Evolutionary conservation across 2,113 vertebrate species (phyloP).

Genomic region (Artemisiospiza belli): DNA sequence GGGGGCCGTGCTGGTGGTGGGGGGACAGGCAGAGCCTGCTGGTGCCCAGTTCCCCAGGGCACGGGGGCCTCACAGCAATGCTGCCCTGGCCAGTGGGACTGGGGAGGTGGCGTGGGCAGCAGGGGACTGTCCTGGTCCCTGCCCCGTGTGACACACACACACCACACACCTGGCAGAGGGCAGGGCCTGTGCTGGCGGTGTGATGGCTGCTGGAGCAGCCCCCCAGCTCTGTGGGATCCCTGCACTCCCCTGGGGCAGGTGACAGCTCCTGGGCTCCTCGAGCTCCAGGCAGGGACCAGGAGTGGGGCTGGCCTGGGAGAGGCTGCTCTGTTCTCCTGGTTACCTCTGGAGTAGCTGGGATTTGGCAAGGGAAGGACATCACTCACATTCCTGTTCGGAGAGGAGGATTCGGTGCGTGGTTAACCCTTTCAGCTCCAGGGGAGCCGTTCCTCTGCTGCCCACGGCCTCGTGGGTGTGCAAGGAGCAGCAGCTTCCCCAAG

Average conservation of each 20-base stretch:
- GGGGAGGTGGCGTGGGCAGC: rapidly evolving
- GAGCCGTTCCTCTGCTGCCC: neutral
- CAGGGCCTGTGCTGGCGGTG: neutral
- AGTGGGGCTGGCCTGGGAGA: neutral
- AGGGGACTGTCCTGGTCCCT: neutral
- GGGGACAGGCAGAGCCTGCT: neutral
- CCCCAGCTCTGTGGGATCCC: neutral
- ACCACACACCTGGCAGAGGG: neutral
- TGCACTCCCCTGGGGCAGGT: rapidly evolving
- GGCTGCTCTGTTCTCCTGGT: constrained; percentile 4
- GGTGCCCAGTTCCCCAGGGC: neutral
- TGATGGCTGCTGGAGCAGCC: neutral
- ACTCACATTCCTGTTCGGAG: neutral
- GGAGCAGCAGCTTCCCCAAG: rapidly evolving
- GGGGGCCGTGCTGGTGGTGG: neutral
- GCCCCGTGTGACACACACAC: neutral
- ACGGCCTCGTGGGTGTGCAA: neutral
- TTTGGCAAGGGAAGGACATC: neutral
- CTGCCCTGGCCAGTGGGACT: neutral
- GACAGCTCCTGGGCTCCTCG: neutral
- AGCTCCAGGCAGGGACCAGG: rapidly evolving
- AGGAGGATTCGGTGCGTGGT: neutral
- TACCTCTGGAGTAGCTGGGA: neutral
- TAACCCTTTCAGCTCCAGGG: neutral
- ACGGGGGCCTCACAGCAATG: rapidly evolving